Base-by-base conservation (phyloP, 92 coral and sea anemone species). In the Epizoanthus scotinus region DNA sequence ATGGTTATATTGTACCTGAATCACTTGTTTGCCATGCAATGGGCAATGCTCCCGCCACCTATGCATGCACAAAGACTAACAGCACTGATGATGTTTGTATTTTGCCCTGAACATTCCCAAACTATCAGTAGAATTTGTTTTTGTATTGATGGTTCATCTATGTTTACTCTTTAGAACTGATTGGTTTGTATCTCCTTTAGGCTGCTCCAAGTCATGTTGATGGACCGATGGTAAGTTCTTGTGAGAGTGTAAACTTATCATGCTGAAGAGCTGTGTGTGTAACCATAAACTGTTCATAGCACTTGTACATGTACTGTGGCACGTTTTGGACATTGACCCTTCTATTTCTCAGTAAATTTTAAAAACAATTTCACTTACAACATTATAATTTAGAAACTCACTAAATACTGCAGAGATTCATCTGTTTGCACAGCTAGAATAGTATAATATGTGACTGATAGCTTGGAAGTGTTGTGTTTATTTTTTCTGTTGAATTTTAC, bases 221-320 rank as follows among this genome's bases (percentile, higher is more conserved):
- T 77, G 87, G 84, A 22, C 79, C 66, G n/a, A 29, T 83, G 77
- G 90, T 87, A 63, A 83, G 88, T 85, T 6, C 3, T 29, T 63
- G 18, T 64, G 21, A 64, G 44, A 29, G 68, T 75, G 61, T 21
- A 34, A 34, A 34, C 4, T 59, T 9, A 47, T 2, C 52, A 2
- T 0, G 15, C 52, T 47, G 52, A 47, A 47, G 40, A 34, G 40
- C 40, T 47, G 2, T 0, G 52, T 47, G 14, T 47, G 10, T 47
- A 47, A 10, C 52, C 52, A 47, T 47, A 47, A 47, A 47, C 52
- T 47, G 52, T 47, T 47, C 2, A 9, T 47, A 47, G 15, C 14
- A 47, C 44, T 47, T 47, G 52, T 34, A 34, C 3, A 34, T 0
- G 40, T 47, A 47, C 52, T 47, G 1, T 47, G 52, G 52, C 12